phyloP scores from a whole-genome alignment of 2,888 invertebrate genomes.

The Brachycybe producta region DNA sequence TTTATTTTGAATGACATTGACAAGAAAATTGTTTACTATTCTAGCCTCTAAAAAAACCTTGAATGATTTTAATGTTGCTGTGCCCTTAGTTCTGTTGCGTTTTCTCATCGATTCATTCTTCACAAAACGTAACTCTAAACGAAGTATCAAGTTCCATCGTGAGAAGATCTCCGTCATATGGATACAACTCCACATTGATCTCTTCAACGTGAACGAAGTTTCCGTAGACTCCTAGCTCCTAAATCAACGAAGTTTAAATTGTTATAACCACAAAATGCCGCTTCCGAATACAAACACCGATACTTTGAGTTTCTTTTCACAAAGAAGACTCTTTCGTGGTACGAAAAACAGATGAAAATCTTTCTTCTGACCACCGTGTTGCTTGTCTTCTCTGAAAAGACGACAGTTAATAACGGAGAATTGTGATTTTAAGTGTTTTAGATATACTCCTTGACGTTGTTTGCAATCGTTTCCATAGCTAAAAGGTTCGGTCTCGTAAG shows the following conservation, averaged over 20 bases:
- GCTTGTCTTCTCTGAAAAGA: slow-evolving; percentile 3
- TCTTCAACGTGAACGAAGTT: slow-evolving; percentile 66
- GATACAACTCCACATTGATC: slow-evolving; percentile 74
- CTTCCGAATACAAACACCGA: no score
- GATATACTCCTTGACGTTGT: slow-evolving; percentile 52
- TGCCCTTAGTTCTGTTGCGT: no score
- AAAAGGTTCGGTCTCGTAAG: slow-evolving; percentile 66
- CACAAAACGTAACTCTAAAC: slow-evolving; percentile 61
- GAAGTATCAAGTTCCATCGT: slow-evolving; percentile 77
- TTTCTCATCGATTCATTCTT: no score
- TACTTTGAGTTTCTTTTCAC: slow-evolving; percentile 64
- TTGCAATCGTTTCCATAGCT: slow-evolving; percentile 72
- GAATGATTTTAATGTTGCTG: no score
- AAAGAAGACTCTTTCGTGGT: slow-evolving; percentile 71
- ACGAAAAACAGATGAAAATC: slow-evolving; percentile 82
- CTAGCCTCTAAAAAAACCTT: no score
- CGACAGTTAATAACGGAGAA: neutral
- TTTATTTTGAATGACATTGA: no score
- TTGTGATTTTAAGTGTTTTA: slow-evolving; percentile 4
- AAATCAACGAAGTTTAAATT: slow-evolving; percentile 15
- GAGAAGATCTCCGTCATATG: slow-evolving; percentile 80
- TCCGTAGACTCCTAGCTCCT: slow-evolving; percentile 65
- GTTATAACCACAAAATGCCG: neutral
- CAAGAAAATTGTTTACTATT: no score
- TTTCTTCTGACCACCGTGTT: slow-evolving; percentile 37